Percentiles rank a stretch among this genome's conserved stretches.
Conservation (phyloP, 2,888 invertebrate genomes). For the Drosophila mimica region DNA sequence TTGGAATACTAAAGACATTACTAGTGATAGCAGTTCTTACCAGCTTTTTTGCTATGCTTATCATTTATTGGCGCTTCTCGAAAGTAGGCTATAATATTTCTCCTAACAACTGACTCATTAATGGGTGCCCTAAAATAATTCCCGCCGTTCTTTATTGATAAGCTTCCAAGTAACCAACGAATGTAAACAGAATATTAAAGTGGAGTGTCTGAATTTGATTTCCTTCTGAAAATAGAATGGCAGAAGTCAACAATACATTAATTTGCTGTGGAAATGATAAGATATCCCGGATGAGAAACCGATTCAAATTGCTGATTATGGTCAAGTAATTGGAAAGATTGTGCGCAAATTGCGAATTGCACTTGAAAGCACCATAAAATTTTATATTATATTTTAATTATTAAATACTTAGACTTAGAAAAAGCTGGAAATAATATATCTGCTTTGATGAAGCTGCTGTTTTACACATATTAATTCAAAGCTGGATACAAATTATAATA, state of each 20-base stretch:
- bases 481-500: not conserved
- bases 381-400: not conserved
- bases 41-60: conserved; percentile 5
- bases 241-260: conserved; percentile 2
- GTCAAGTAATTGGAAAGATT: conserved; percentile 5
- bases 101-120: conserved; percentile 49
- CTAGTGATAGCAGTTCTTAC: conserved; percentile 20
- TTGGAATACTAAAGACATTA: conserved; percentile 13
- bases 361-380: not conserved
- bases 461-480: not conserved
- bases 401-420: not conserved
- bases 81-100: conserved; percentile 44
- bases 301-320: not conserved
- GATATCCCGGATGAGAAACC: not conserved
- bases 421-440: not conserved
- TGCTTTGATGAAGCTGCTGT: not conserved
- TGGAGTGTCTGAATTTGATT: conserved; percentile 8
- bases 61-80: conserved; percentile 12
- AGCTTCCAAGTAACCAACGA: not conserved
- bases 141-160: conserved; percentile 26
- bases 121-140: not conserved
- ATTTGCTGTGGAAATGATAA: conserved; percentile 12
- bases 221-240: not conserved
- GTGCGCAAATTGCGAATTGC: not conserved
- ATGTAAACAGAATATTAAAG: conserved; percentile 15